phyloP scores from a whole-genome alignment of 1,140 invertebrate genomes.

The Trissolcus basalis region DNA sequence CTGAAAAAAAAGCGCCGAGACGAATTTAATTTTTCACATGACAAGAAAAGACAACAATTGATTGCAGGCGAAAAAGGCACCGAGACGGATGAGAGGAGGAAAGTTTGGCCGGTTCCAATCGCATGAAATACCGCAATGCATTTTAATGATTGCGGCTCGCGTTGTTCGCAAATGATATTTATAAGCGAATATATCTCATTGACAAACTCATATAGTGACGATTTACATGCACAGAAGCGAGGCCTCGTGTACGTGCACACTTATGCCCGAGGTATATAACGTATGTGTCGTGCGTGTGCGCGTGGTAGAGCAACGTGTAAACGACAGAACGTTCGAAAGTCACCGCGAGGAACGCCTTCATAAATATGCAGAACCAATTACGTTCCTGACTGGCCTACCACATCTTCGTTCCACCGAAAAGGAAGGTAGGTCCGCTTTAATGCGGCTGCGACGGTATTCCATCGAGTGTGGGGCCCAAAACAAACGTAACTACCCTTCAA shows the following conservation, averaged over 20 bases:
- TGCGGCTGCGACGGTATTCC: conserved; percentile 49
- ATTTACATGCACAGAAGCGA: conserved; percentile 4
- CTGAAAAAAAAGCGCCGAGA: no score
- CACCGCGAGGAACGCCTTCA: conserved; percentile 65
- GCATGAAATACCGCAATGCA: conserved; percentile 47
- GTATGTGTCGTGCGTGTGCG: conserved; percentile 34
- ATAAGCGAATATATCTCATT: conserved; percentile 51
- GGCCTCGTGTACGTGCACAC: conserved; percentile 5
- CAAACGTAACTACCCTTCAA: conserved; percentile 57
- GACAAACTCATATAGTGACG: conserved; percentile 25
- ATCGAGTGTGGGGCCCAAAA: conserved; percentile 47
- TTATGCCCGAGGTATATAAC: conserved; percentile 23
- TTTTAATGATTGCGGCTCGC: conserved; percentile 44
- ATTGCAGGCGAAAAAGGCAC: no score
- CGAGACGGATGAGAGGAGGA: conserved; percentile 9
- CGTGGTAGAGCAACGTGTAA: conserved; percentile 47
- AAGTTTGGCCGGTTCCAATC: conserved; percentile 47
- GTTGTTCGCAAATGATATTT: conserved; percentile 47
- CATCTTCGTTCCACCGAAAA: conserved; percentile 54
- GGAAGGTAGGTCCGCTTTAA: conserved; percentile 50
- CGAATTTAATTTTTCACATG: no score
- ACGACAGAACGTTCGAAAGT: conserved; percentile 51
- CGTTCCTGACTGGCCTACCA: conserved; percentile 56
- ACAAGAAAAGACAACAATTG: no score
- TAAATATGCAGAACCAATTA: conserved; percentile 72